Conservation (phyloP, 2,888 invertebrate species). For the Scaptomyza reducta region DNA sequence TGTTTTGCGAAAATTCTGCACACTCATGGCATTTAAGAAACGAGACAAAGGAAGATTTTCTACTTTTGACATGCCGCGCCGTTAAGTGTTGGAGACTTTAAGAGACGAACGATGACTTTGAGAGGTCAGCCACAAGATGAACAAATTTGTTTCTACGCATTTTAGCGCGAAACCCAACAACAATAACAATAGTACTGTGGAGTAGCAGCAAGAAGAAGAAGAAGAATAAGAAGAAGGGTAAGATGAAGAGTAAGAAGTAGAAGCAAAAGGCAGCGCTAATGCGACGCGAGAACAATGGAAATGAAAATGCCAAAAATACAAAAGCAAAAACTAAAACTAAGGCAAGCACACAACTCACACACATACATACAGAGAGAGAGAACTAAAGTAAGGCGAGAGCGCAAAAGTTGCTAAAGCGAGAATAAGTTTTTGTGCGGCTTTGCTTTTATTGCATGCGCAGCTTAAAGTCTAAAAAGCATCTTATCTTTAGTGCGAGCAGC, state of each 20-base stretch:
- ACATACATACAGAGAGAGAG: conserved; percentile 2
- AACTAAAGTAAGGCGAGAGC: conserved; percentile 24
- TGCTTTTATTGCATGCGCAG: conserved; percentile 66
- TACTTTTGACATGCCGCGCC: conserved; percentile 50
- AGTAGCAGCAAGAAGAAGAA: conserved; percentile 10
- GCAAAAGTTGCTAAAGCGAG: conserved; percentile 50
- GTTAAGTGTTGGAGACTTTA: conserved; percentile 15
- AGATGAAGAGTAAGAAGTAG: conserved; percentile 20
- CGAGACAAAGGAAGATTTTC: conserved; percentile 63
- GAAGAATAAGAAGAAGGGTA: conserved; percentile 18
- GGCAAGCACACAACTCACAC: conserved; percentile 15
- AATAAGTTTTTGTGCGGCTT: conserved; percentile 61
- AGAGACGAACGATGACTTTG: conserved; percentile 33
- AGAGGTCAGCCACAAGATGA: conserved; percentile 42
- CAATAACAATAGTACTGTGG: background rate
- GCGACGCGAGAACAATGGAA: conserved; percentile 61
- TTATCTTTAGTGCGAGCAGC: conserved; percentile 45
- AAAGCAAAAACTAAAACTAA: conserved; percentile 52
- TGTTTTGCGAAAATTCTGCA: conserved; percentile 58
- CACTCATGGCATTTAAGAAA: conserved; percentile 70
- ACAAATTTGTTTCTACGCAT: conserved; percentile 62
- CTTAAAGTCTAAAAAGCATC: conserved; percentile 70
- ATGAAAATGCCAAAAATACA: conserved; percentile 60
- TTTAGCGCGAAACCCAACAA: conserved; percentile 40
- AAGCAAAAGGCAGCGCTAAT: conserved; percentile 47